Base-by-base conservation (phyloP, 30 jellyfish, hydroid and myxozoan species). In the Cassiopea andromeda region DNA sequence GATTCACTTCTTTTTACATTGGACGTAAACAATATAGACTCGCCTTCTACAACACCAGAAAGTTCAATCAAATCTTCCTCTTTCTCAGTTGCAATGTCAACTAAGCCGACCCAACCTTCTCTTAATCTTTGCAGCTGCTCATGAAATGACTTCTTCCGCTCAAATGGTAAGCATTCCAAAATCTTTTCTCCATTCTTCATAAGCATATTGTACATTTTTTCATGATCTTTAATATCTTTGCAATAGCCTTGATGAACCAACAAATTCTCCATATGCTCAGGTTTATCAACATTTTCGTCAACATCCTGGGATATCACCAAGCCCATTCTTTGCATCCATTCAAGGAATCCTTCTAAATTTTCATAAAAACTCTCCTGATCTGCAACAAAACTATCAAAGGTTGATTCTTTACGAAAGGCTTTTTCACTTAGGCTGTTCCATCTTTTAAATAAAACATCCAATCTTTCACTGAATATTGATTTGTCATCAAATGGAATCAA, bases 331-430 rank as follows among this genome's bases (percentile, higher is more conserved):
- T 77, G 88, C 93, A 92, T 87, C 98, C 98, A 92, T 44, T 87
- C 93, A 46, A 92, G 93, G 50, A 92, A 92, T 2, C 94, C 96
- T 80, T 92, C 98, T 61, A 92, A 77, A 77, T 92, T 93, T 57
- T 81, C 93, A 77, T 92, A 92, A 81, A 80, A 92, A 15, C 54
- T 46, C 57, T 92, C 95, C 50, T 92, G 96, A 50, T 73, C 78
- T 1, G 92, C 46, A 59, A 92, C 74, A 71, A 83, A 74, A 46
- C 80, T 69, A 48, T 92, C 98, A 58, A 92, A 87, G 46, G 68
- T 66, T 60, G 88, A 15, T 64, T 90, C 97, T 19, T 64, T 85
- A 82, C 48, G 67, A 75, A 90, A 81, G 2, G 93, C 97, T 71
- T 89, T 68, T 69, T 78, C 87, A 69, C 91, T 75, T 78, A 90